Evolutionary conservation across 1,140 invertebrate species (phyloP), one percentile per base, ranked within the genome.

Genomic region (Lanistes nyassanus): DNA sequence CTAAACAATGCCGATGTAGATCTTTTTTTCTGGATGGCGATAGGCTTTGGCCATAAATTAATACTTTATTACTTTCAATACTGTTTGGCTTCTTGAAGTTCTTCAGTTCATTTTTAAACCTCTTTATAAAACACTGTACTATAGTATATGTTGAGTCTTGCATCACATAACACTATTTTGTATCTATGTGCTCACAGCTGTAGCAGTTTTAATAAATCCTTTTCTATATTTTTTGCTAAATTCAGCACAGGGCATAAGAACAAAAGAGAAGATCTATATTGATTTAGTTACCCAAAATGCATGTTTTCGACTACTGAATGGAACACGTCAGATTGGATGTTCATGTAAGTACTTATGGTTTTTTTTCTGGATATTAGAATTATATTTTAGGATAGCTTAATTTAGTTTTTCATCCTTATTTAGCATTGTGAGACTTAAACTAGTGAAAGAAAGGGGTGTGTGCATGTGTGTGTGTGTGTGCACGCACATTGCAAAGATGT

Each of bases 251-350:
- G 23, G 58, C n/a, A 74, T 66, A 16, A 79, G 84, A 78, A 84
- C 79, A 64, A 84, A 82, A 56, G 76, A 84, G 34, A 85, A 84
- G 67, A 85, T 82, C 29, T 85, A 85, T 64, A 78, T 84, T 58
- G 79, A 83, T 26, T 74, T 85, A 23, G 34, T 70, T 34, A 77
- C 79, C 13, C 75, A 81, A 34, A 79, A 80, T 67, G 93, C 93
- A 67, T 98, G 96, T 90, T 96, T 96, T 86, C 92, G 95, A 80
- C 91, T 95, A 79, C 89, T 98, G 55, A 98, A 98, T 92, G 95
- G 93, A 62, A 97, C 96, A 29, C 95, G 98, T 91, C 95, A 97
- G 88, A 93, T 95, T 85, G 97, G 97, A 75, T 98, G 96, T 89
- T 93, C 94, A 65, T 84, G 82, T 85, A 79, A 77, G 79, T 77